Percentiles rank a stretch among this genome's conserved stretches.
Evolutionary conservation across 1,140 invertebrate genomes (phyloP).

Genomic region (Trachymyrmex cornetzi): DNA sequence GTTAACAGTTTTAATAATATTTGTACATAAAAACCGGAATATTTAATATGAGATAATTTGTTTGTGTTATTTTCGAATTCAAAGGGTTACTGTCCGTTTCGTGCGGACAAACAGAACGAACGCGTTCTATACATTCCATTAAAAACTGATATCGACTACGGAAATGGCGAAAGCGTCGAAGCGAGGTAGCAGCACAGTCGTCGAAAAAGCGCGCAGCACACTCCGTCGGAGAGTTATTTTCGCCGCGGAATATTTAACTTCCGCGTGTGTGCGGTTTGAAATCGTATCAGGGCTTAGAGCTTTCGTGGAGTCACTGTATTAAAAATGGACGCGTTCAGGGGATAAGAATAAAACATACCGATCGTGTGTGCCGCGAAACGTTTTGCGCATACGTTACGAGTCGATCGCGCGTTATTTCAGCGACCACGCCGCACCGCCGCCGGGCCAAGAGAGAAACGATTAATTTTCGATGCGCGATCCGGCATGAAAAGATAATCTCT

Average conservation of each 20-base stretch:
- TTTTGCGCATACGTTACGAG: conserved; percentile 56
- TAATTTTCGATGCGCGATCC: conserved; percentile 46
- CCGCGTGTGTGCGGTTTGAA: conserved; percentile 22
- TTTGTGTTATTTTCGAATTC: conserved; percentile 26
- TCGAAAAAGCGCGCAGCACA: conserved; percentile 25
- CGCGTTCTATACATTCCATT: conserved; percentile 13
- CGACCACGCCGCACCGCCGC: not conserved
- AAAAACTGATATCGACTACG: conserved; percentile 45
- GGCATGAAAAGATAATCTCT: conserved; percentile 50
- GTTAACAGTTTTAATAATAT: not conserved
- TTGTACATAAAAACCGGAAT: not conserved
- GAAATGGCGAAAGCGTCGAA: conserved; percentile 23
- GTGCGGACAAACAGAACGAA: not conserved
- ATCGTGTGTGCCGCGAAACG: conserved; percentile 29
- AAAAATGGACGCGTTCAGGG: conserved; percentile 50
- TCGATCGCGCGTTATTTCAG: conserved; percentile 40
- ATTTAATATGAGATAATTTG: conserved; percentile 34
- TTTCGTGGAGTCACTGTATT: conserved; percentile 50
- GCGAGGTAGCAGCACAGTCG: not conserved
- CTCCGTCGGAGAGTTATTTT: conserved; percentile 40
- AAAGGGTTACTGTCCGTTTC: not conserved
- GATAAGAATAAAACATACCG: conserved; percentile 61
- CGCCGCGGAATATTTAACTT: conserved; percentile 54
- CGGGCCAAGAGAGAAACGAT: not conserved
- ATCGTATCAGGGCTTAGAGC: conserved; percentile 53